Evolutionary conservation across 2,797 vertebrate species (phyloP).

Genomic region (Argentina silus): DNA sequence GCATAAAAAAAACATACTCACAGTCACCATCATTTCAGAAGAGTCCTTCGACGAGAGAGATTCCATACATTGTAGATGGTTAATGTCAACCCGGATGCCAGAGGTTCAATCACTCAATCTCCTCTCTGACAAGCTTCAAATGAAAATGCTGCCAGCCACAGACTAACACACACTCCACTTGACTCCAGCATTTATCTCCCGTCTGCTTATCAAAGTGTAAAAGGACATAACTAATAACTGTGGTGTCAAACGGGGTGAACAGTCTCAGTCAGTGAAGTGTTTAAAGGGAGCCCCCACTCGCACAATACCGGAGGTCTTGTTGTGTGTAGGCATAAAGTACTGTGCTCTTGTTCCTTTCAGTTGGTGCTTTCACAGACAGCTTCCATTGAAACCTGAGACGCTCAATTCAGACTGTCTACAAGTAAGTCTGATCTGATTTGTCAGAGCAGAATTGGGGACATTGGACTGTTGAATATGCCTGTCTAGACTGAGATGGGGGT

Average conservation of each 20-base stretch:
- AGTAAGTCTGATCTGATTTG: not conserved
- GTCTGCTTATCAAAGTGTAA: not conserved
- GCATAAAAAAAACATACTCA: not conserved
- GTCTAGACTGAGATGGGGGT: not conserved
- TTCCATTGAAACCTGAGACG: not conserved
- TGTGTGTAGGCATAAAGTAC: not conserved
- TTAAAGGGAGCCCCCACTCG: not conserved
- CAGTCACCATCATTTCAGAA: not conserved
- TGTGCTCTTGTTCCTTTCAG: not conserved
- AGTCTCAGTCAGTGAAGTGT: not conserved
- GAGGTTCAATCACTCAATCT: not conserved
- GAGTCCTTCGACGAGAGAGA: not conserved
- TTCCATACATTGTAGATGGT: constrained; percentile 9
- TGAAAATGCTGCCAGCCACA: not conserved
- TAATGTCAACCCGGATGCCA: not conserved
- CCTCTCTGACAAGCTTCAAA: not conserved
- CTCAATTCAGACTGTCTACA: not conserved
- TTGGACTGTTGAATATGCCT: not conserved
- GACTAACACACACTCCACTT: not conserved
- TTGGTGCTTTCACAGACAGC: not conserved
- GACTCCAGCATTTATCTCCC: not conserved
- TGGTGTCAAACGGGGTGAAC: not conserved
- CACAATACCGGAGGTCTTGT: not conserved
- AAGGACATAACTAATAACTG: not conserved
- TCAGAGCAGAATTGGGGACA: not conserved